phyloP scores from a whole-genome alignment of 2,113 vertebrate species.

The Salvelinus namaycush region DNA sequence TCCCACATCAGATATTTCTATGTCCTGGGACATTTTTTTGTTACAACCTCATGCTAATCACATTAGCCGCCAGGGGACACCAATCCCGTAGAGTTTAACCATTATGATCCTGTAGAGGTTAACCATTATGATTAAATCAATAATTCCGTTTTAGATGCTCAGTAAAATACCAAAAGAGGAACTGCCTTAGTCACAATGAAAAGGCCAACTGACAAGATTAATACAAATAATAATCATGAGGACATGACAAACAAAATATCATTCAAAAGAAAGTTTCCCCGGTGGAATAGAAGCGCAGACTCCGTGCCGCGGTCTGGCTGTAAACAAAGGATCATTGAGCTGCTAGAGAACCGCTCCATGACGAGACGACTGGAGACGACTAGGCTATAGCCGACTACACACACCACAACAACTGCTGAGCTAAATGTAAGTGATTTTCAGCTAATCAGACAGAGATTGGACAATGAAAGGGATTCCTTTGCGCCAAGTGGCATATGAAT shows the following conservation, averaged over 20 bases:
- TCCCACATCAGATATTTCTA: too few species aligned
- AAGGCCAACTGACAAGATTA: not conserved
- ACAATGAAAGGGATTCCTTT: not conserved
- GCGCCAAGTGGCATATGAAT: not conserved
- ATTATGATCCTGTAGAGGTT: too few species aligned
- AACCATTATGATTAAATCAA: too few species aligned
- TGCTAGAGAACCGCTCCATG: constrained; percentile 43
- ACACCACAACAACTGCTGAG: not conserved
- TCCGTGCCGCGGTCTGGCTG: constrained; percentile 18
- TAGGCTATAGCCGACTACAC: constrained; percentile 49
- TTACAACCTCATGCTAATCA: too few species aligned
- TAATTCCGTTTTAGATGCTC: too few species aligned
- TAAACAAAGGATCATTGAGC: constrained; percentile 75
- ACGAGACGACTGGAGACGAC: constrained; percentile 10
- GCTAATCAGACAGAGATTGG: not conserved
- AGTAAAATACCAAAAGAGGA: not conserved
- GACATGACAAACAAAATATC: not conserved
- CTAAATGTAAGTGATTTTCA: not conserved
- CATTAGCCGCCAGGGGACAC: too few species aligned
- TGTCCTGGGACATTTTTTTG: too few species aligned
- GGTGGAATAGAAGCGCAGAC: not conserved
- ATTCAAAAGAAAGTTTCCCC: not conserved
- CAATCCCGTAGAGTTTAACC: too few species aligned
- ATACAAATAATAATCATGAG: not conserved
- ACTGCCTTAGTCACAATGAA: not conserved